phyloP scores from a whole-genome alignment of 2,797 vertebrate genomes.

The Picus viridis region DNA sequence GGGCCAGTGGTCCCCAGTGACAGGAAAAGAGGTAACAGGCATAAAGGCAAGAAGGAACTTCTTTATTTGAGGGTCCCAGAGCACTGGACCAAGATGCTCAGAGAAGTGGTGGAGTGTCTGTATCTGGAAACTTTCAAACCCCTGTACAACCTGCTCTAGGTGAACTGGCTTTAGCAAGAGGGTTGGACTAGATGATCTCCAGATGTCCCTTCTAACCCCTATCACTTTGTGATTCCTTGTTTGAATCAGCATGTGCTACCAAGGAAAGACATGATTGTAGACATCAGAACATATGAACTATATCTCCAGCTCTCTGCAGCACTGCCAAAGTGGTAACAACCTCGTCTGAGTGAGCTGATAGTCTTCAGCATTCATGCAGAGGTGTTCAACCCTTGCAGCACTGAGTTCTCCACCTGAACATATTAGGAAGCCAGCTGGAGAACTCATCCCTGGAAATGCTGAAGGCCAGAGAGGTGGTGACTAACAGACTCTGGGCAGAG shows the following conservation, averaged over 20 bases:
- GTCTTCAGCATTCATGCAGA: neutral
- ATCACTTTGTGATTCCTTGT: neutral
- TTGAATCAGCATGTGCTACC: neutral
- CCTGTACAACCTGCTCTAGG: too few species aligned
- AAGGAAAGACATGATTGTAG: neutral
- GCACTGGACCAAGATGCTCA: too few species aligned
- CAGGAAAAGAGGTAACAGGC: too few species aligned
- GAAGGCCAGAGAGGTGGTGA: neutral
- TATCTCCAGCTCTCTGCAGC: neutral
- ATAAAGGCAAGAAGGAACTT: too few species aligned
- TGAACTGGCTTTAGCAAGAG: too few species aligned
- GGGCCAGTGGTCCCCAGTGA: too few species aligned
- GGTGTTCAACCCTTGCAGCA: neutral
- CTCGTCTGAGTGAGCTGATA: neutral
- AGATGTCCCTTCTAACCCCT: too few species aligned
- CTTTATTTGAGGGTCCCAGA: too few species aligned
- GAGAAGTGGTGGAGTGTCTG: too few species aligned
- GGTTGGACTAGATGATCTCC: too few species aligned
- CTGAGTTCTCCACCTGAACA: neutral
- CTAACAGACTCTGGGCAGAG: neutral
- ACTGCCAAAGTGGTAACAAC: neutral
- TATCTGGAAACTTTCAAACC: too few species aligned
- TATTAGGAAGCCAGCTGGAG: neutral
- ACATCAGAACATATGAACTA: rapidly evolving
- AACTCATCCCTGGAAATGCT: neutral